A percentile compares a stretch with the other conserved stretches of the same genome.
These are phyloP conservation scores for Sciaenops ocellatus DNA, from an alignment of 2,797 vertebrate species.

Conservation along the genomic window DNA sequence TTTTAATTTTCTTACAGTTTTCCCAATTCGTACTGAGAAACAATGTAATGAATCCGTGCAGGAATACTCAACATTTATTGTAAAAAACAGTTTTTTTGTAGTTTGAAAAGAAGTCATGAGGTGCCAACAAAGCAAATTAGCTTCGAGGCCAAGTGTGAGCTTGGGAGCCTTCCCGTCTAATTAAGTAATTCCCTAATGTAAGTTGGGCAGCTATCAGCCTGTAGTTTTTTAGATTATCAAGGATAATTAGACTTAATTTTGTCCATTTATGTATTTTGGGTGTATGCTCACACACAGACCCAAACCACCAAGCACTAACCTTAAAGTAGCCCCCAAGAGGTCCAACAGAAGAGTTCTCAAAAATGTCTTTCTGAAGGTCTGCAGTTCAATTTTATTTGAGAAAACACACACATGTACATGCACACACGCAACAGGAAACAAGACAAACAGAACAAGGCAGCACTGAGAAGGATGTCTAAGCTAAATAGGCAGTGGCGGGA, in stretches of 20 bases:
- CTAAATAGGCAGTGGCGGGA: constrained; percentile 17
- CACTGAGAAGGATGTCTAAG: not conserved
- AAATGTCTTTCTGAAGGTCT: constrained; percentile 20
- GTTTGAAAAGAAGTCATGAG: constrained; percentile 55
- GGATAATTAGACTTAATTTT: constrained; percentile 62
- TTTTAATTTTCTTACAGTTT: constrained; percentile 25
- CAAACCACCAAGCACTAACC: constrained; percentile 32
- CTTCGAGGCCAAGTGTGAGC: constrained; percentile 35
- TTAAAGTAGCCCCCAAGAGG: constrained; percentile 21
- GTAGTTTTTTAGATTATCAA: constrained; percentile 51
- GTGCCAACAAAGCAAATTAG: constrained; percentile 66
- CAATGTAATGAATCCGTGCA: constrained; percentile 43
- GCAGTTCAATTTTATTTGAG: not conserved
- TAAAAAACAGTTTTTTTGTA: constrained; percentile 37
- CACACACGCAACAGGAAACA: not conserved
- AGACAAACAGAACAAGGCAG: not conserved
- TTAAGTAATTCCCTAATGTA: constrained; percentile 68
- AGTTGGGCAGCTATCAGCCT: constrained; percentile 44
- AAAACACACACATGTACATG: not conserved
- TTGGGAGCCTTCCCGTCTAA: constrained; percentile 67
- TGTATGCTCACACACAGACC: constrained; percentile 1
- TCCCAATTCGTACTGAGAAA: constrained; percentile 2
- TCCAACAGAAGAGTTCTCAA: constrained; percentile 1
- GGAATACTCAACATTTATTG: constrained; percentile 37
- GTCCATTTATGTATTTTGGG: constrained; percentile 50